These are phyloP conservation scores for Halocynthia aurantium DNA, from an alignment of 23 tunicate species.

Conservation along the genomic window DNA sequence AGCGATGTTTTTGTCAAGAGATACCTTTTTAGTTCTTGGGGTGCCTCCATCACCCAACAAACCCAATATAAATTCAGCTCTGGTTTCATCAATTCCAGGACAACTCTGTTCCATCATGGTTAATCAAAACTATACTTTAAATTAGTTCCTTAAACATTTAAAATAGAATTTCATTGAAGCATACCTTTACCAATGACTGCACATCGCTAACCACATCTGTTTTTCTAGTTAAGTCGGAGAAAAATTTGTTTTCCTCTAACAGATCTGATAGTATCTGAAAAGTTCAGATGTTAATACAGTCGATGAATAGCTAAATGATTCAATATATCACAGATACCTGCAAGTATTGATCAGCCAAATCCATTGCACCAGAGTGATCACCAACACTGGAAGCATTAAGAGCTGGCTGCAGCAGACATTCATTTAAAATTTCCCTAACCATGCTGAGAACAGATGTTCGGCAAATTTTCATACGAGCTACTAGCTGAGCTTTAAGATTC, in stretches of 20 bases:
- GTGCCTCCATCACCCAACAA: neutral
- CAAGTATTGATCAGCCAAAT: slow-evolving; percentile 35
- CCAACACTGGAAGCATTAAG: slow-evolving; percentile 22
- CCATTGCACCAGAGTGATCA: slow-evolving; percentile 6
- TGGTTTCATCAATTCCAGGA: slow-evolving; percentile 39
- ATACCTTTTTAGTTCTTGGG: too few relatives aligned
- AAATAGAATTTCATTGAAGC: neutral
- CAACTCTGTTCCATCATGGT: slow-evolving; percentile 19
- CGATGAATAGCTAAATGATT: neutral
- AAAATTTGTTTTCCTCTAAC: slow-evolving; percentile 19
- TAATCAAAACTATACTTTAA: too few relatives aligned
- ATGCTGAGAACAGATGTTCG: slow-evolving; percentile 21
- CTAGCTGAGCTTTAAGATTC: slow-evolving; percentile 12
- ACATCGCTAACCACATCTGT: slow-evolving; percentile 29
- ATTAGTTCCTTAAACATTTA: too few relatives aligned
- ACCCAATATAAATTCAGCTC: slow-evolving; percentile 27
- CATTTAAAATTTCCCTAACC: slow-evolving; percentile 24
- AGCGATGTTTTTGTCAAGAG: too few relatives aligned
- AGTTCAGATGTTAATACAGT: neutral
- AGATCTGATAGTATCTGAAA: slow-evolving; percentile 41
- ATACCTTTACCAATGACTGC: slow-evolving; percentile 29
- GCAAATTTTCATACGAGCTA: slow-evolving; percentile 34
- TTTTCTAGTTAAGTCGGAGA: slow-evolving; percentile 22
- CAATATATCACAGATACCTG: slow-evolving; percentile 15
- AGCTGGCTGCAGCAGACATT: slow-evolving; percentile 23